These are phyloP conservation scores for Nyctalus aviator DNA, from an alignment of 2,797 vertebrate species.

Conservation along the genomic window DNA sequence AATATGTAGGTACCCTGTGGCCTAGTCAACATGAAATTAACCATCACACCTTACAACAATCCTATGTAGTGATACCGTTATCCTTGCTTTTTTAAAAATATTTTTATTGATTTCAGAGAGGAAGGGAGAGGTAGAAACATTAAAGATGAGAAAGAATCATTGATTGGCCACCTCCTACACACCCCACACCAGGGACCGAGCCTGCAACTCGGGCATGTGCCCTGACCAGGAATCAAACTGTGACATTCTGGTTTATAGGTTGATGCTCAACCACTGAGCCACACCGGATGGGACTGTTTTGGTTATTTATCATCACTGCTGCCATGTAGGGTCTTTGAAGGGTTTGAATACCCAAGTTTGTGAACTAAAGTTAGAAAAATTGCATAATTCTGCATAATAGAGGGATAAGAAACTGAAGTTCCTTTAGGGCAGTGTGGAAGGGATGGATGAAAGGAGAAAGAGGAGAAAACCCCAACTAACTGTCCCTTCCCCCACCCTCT, in stretches of 20 bases:
- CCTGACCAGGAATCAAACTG: too few relatives aligned
- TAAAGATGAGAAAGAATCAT: too few relatives aligned
- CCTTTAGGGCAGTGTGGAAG: background rate
- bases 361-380: background rate
- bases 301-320: background rate
- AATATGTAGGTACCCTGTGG: background rate
- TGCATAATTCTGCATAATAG: background rate
- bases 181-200: too few relatives aligned
- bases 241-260: too few relatives aligned
- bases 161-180: too few relatives aligned
- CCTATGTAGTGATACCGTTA: background rate
- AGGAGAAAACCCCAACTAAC: background rate
- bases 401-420: background rate
- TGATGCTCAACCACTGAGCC: too few relatives aligned
- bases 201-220: too few relatives aligned
- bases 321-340: background rate
- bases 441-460: background rate
- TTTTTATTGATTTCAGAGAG: too few relatives aligned
- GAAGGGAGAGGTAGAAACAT: too few relatives aligned
- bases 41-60: background rate
- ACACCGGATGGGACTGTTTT: background rate
- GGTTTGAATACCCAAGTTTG: background rate
- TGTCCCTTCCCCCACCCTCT: background rate
- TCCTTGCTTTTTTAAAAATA: background rate
- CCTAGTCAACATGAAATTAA: conserved; percentile 6